Base-by-base conservation (phyloP, 1,140 invertebrate genomes). In the Drosophila leontia region DNA sequence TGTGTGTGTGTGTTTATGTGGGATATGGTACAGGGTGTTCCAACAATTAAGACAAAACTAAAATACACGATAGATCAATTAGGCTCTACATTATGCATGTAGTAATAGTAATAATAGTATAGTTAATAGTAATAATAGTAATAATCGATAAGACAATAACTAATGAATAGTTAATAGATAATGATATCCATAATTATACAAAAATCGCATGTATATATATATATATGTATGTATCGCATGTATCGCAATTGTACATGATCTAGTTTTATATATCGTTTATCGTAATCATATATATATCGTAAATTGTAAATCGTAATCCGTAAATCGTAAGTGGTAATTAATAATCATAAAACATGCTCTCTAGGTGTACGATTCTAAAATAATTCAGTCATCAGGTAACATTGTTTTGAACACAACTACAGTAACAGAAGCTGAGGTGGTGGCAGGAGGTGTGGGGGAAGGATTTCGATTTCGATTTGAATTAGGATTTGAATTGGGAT, bases 381-480 rank as follows among this genome's bases (percentile, higher is more conserved):
- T 92, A 92, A 92, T 92, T 92, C 92, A 92, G 91, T 92, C 92
- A 88, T 92, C 92, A 92, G 92, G 92, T 92, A 92, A 92, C 92
- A 92, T 91, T 92, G 92, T 92, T 92, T 92, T 92, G 85, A 92
- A 92, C 82, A 92, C 92, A 92, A 92, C 92, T 92, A 92, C 92
- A 91, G 92, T 92, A 91, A 92, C 92, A 88, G 91, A 88, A 82
- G 92, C 88, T 82, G 92, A 80, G 78, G 91, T 74, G 65, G 48
- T 17, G 48, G 78, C 71, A 7, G 26, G 3, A 5, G 26, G 26
- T 67, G 82, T 11, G 37, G 37, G 82, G 74, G 76, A 69, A 70
- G 64, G 61, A 74, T 29, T 50, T 29, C 47, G 67, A 50, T 50
- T 64, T 41, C 51, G 50, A 59, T 15, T 39, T 26, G 13, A 44